Evolutionary conservation across 2,797 vertebrate species (phyloP).

Genomic region (Pseudocheirus occidentalis): DNA sequence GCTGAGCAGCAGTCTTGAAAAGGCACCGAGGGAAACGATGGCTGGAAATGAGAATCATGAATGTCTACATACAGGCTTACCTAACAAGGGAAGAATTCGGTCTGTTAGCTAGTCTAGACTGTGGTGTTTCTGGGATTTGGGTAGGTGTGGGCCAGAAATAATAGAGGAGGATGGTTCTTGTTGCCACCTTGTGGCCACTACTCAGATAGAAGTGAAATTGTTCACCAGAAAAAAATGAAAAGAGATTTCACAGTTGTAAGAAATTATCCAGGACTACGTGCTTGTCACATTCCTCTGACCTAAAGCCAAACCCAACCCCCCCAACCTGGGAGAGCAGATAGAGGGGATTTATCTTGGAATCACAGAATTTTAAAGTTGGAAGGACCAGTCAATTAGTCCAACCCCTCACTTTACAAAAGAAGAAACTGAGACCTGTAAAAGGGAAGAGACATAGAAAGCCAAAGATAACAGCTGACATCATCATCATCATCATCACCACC

Average conservation of each 20-base stretch:
- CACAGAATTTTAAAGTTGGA: background rate
- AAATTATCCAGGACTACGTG: background rate
- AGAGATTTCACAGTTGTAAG: background rate
- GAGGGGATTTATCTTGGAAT: background rate
- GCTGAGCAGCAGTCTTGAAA: constrained; percentile 71
- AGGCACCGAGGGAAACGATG: constrained; percentile 52
- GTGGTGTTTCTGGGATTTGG: constrained; percentile 66
- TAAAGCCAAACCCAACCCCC: background rate
- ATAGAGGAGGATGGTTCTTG: background rate
- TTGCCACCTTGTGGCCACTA: constrained; percentile 70
- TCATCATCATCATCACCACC: too few species aligned
- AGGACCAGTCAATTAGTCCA: background rate
- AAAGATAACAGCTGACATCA: background rate
- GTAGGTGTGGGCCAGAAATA: constrained; percentile 50
- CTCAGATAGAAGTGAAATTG: background rate
- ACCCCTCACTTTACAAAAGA: background rate
- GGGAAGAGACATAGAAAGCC: background rate
- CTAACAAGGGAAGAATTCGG: constrained; percentile 80
- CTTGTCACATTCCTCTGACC: background rate
- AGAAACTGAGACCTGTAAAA: background rate
- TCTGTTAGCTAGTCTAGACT: constrained; percentile 80
- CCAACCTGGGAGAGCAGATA: background rate
- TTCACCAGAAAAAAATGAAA: background rate
- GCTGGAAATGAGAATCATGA: constrained; percentile 61
- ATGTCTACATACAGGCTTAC: constrained; percentile 72